Conservation (phyloP, 2,113 vertebrate genomes). For the Etheostoma spectabile region DNA sequence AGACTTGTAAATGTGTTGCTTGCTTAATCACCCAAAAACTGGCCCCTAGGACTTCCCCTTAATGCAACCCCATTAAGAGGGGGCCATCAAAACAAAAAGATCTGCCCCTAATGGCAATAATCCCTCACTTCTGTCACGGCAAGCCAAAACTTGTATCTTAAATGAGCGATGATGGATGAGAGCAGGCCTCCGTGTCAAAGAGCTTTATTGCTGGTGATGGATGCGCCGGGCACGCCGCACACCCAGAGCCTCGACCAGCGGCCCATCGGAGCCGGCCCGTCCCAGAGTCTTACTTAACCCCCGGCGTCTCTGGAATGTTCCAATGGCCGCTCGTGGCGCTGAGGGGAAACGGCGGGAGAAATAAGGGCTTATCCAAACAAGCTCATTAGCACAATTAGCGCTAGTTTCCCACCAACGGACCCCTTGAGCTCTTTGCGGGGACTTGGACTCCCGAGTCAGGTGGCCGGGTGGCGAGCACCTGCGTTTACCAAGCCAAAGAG, state of each 20-base stretch:
- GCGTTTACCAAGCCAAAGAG: conserved; percentile 7
- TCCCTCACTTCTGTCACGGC: conserved; percentile 77
- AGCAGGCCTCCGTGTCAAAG: conserved; percentile 62
- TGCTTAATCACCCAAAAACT: conserved; percentile 85
- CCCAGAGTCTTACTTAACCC: conserved; percentile 61
- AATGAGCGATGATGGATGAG: conserved; percentile 82
- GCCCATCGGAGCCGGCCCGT: conserved; percentile 41
- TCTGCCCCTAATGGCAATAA: conserved; percentile 82
- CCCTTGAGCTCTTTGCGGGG: conserved; percentile 56
- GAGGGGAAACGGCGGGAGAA: conserved; percentile 39
- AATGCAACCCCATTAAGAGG: conserved; percentile 84
- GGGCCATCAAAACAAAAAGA: conserved; percentile 84
- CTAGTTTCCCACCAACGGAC: conserved; percentile 69
- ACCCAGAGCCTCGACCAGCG: conserved; percentile 45
- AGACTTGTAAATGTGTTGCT: conserved; percentile 86
- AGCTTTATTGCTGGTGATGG: conserved; percentile 73
- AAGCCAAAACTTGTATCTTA: conserved; percentile 79
- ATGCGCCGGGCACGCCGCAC: conserved; percentile 47
- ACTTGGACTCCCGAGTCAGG: conserved; percentile 22
- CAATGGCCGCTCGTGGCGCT: conserved; percentile 48
- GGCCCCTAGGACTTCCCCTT: conserved; percentile 79
- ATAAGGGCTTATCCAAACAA: conserved; percentile 73
- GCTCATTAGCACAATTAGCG: conserved; percentile 83
- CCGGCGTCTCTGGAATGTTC: conserved; percentile 56
- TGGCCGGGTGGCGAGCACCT: conserved; percentile 10